phyloP scores from a whole-genome alignment of 2,888 invertebrate species.

The Mechanitis messenoides region DNA sequence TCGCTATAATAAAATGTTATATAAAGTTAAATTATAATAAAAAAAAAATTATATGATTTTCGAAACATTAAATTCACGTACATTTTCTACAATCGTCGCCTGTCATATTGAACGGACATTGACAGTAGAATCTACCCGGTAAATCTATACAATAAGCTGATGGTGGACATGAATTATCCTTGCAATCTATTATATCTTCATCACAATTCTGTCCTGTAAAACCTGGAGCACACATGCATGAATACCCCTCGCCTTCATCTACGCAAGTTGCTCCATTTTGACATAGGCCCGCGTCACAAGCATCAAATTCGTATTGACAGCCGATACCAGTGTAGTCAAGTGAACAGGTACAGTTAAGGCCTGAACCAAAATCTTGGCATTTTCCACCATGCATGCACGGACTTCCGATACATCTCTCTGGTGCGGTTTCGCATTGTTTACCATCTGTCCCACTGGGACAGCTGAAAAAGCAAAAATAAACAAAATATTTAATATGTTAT shows the following conservation, averaged over 20 bases:
- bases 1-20: conserved; percentile 79
- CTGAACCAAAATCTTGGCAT: conserved; percentile 96
- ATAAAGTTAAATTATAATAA: background rate
- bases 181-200: conserved; percentile 93
- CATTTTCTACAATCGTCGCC: conserved; percentile 98
- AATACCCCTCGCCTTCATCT: conserved; percentile 89
- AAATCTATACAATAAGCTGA: conserved; percentile 95
- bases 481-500: conserved; percentile 10
- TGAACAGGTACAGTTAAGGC: conserved; percentile 94
- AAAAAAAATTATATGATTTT: background rate
- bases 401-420: conserved; percentile 94
- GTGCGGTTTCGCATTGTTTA: conserved; percentile 97
- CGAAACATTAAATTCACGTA: conserved; percentile 57
- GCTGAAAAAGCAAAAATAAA: conserved; percentile 51
- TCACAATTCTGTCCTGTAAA: conserved; percentile 89
- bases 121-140: conserved; percentile 93
- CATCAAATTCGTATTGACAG: conserved; percentile 95
- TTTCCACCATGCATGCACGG: conserved; percentile 97
- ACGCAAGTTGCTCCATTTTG: conserved; percentile 95
- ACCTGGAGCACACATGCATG: conserved; percentile 90
- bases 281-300: conserved; percentile 92
- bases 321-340: conserved; percentile 90
- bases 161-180: conserved; percentile 95
- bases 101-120: conserved; percentile 97
- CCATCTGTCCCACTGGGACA: conserved; percentile 97